Base-by-base conservation (phyloP, 2,888 invertebrate genomes). In the Drosophila nigricruria region DNA sequence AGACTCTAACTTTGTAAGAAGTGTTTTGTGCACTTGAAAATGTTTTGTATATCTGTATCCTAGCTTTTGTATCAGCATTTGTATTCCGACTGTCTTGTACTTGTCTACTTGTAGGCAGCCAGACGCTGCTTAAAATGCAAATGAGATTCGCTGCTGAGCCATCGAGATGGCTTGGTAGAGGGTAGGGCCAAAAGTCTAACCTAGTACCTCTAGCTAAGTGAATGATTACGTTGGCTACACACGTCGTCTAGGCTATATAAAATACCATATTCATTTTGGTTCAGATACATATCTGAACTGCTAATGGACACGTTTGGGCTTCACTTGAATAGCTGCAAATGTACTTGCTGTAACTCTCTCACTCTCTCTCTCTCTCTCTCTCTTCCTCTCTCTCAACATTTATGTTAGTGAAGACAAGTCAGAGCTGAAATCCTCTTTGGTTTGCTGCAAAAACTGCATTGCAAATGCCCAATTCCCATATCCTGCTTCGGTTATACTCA, bases 21-120 rank as follows among this genome's bases (percentile, higher is more conserved):
- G 53, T 84, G 79, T 70, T 70, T 81, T 73, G 73, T 54, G 62
- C 85, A 84, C 82, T 84, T 72, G 65, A 70, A 70, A 72, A 54
- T 74, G 79, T 58, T 62, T 65, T 58, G 50, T 66, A 32, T 63
- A 43, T 54, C 54, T 43, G 43, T 69, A 36, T 49, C 36, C 36
- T 36, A 14, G 47, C 12, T 25, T n/a, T 18, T 27, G 25, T 27
- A 14, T 49, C 9, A 12, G 25, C 25, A 34, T n/a, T 56, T 40
- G 36, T 50, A 32, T 59, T 25, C 32, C 49, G 16, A 20, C 47
- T 47, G 58, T 42, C 30, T 43, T 62, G 30, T 34, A 43, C 47
- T 79, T 58, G 69, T 70, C 71, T 56, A 60, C 77, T 70, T 70
- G 64, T 47, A 54, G 40, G 40, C 56, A 53, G 53, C 16, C 32